A percentile compares a stretch with the other conserved stretches of the same genome.
These are phyloP conservation scores for Hirtodrosophila trivittata DNA, from an alignment of 2,888 invertebrate species.

Conservation along the genomic window DNA sequence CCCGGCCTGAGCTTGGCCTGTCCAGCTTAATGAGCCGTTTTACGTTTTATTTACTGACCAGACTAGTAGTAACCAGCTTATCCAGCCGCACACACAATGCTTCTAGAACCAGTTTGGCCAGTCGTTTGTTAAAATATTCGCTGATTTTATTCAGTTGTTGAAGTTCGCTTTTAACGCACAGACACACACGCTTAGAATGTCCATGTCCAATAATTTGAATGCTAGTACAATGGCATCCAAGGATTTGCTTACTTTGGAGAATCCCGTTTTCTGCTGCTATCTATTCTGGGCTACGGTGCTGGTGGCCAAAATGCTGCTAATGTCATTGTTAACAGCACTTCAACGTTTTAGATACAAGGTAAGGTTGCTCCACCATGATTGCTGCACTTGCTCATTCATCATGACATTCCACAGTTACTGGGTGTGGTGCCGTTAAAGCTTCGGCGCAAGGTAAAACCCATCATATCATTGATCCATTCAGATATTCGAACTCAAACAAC, in stretches of 20 bases:
- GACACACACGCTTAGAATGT: conserved; percentile 21
- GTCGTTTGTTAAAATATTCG: conserved; percentile 7
- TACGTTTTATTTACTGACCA: conserved; percentile 17
- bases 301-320: conserved; percentile 83
- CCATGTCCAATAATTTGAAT: conserved; percentile 12
- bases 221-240: conserved; percentile 7
- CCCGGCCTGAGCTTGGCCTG: not conserved
- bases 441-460: conserved; percentile 66
- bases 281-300: conserved; percentile 83
- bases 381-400: conserved; percentile 14
- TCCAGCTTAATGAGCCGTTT: conserved; percentile 22
- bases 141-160: conserved; percentile 22
- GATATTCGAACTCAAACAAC: not conserved
- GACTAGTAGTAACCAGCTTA: conserved; percentile 8
- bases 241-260: conserved; percentile 75
- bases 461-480: conserved; percentile 12
- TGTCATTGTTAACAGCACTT: conserved; percentile 83
- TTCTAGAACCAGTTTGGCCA: conserved; percentile 62
- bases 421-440: conserved; percentile 63
- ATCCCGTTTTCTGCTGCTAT: conserved; percentile 83
- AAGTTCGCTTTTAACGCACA: conserved; percentile 23
- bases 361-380: conserved; percentile 19
- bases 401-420: conserved; percentile 65
- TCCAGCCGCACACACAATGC: conserved; percentile 17
- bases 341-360: conserved; percentile 84